These are phyloP conservation scores for Neotoxoptera formosana DNA, from an alignment of 1,140 invertebrate genomes.

Conservation along the genomic window DNA sequence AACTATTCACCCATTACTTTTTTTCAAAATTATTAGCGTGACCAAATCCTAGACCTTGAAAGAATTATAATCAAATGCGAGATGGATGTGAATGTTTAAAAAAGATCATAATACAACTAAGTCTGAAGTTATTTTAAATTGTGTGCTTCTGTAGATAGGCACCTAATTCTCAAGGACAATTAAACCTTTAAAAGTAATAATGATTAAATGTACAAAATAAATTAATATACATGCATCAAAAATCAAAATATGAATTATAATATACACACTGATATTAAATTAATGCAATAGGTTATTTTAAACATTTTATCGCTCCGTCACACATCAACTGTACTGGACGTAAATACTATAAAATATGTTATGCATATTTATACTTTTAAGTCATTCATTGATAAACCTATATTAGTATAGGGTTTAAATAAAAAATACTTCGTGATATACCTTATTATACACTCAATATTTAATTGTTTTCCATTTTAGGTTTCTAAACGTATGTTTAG, in stretches of 20 bases:
- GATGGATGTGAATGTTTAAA: neutral
- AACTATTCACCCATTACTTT: constrained; percentile 28
- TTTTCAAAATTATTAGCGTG: constrained; percentile 45
- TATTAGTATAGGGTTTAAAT: neutral
- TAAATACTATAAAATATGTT: neutral
- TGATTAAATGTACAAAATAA: neutral
- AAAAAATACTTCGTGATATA: neutral
- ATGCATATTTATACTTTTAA: neutral
- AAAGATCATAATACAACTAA: constrained; percentile 20
- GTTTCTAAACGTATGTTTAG: no score
- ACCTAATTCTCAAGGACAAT: neutral
- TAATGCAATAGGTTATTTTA: neutral
- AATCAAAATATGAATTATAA: neutral
- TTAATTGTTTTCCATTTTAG: no score
- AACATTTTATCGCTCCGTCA: neutral
- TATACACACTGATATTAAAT: neutral
- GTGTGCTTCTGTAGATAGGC: neutral
- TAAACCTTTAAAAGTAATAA: neutral
- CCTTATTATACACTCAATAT: neutral
- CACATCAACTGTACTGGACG: neutral
- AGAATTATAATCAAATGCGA: constrained; percentile 22
- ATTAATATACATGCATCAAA: neutral
- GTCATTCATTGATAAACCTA: neutral
- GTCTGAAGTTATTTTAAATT: constrained; percentile 28
- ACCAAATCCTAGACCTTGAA: constrained; percentile 45